Conservation (phyloP, 2,888 invertebrate genomes). For the Protula sp. region DNA sequence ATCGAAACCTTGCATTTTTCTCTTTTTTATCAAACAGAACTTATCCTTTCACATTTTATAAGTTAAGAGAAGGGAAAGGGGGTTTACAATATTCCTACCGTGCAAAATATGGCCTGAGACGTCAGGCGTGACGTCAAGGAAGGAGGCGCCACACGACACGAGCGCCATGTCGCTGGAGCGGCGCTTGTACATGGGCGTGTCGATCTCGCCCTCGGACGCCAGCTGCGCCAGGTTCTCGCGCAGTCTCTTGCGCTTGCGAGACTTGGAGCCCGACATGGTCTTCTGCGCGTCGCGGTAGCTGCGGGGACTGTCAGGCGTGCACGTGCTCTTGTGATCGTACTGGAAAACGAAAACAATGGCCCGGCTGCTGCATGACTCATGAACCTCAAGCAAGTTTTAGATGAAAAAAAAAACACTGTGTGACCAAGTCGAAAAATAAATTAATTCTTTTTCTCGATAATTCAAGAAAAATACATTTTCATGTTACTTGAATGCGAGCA, state of each 20-base stretch:
- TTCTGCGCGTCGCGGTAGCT: conserved; percentile 12
- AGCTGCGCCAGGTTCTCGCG: conserved; percentile 62
- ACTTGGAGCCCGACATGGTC: conserved; percentile 35
- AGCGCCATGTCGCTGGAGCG: conserved; percentile 81
- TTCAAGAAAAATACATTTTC: no score
- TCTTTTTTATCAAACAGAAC: no score
- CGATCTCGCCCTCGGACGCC: conserved; percentile 52
- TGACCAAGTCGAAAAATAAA: conserved; percentile 59
- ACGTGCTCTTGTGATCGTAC: background rate
- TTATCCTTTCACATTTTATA: no score
- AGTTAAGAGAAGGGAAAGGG: no score
- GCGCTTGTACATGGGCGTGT: conserved; percentile 62
- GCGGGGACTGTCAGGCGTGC: background rate
- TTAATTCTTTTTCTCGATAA: no score
- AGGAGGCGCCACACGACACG: conserved; percentile 80
- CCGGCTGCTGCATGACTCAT: background rate
- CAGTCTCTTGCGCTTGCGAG: conserved; percentile 72
- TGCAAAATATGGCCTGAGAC: no score
- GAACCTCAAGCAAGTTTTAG: background rate
- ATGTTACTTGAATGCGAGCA: no score
- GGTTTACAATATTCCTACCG: no score
- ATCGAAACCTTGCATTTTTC: no score
- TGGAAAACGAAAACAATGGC: background rate
- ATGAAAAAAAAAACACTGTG: background rate
- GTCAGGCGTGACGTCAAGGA: conserved; percentile 76